phyloP scores from a whole-genome alignment of 2,113 vertebrate genomes.

The Talpa occidentalis region DNA sequence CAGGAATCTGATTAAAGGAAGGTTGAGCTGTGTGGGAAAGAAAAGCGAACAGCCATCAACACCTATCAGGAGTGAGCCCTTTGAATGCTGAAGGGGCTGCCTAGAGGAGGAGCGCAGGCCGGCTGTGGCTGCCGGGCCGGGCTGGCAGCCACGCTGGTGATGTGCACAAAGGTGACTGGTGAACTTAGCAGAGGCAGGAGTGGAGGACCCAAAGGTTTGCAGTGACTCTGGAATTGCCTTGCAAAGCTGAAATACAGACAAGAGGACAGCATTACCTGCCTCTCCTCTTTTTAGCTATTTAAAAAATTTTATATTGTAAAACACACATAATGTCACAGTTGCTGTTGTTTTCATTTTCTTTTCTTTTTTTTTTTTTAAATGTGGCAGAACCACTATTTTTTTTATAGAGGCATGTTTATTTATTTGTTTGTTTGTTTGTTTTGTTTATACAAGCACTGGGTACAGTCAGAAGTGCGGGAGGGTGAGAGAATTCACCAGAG shows the following conservation, averaged over 20 bases:
- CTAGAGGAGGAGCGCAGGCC: too few relatives aligned
- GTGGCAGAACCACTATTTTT: too few relatives aligned
- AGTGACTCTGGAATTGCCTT: not conserved
- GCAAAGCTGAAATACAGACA: not conserved
- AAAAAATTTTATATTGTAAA: not conserved
- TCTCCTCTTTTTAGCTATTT: not conserved
- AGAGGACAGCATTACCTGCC: not conserved
- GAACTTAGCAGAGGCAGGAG: not conserved
- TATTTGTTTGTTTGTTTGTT: too few relatives aligned
- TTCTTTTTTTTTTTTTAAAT: too few relatives aligned
- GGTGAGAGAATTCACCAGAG: too few relatives aligned
- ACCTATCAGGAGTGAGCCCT: not conserved
- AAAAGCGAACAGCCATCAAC: slow-evolving; percentile 62
- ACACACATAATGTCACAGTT: not conserved
- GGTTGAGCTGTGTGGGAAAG: slow-evolving; percentile 60
- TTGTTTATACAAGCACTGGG: too few relatives aligned
- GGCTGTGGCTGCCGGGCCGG: not conserved
- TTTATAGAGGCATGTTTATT: too few relatives aligned
- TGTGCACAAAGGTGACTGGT: not conserved
- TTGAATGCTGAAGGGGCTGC: not conserved
- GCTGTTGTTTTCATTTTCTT: not conserved
- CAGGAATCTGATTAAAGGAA: slow-evolving; percentile 78
- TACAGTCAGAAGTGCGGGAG: too few relatives aligned
- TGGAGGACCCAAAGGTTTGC: not conserved
- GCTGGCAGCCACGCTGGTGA: not conserved